Percentiles rank a stretch among this genome's conserved stretches.
phyloP scores from a whole-genome alignment of 2,113 vertebrate species.

The Rattus norvegicus region DNA sequence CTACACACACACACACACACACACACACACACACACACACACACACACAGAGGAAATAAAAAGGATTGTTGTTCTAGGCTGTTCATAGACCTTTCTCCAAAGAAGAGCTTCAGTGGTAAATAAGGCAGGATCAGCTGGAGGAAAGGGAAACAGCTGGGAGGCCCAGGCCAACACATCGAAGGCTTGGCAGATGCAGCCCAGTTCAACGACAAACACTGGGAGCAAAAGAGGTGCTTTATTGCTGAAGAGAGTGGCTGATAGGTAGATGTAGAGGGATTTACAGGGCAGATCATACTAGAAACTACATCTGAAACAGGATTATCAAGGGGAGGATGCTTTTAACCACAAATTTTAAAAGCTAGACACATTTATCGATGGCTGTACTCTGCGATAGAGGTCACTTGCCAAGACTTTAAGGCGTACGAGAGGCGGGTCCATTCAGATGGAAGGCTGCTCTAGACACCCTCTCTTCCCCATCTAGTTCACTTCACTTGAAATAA shows the following conservation, averaged over 20 bases:
- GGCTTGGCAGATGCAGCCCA: neutral
- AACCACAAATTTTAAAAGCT: neutral
- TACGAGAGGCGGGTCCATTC: neutral
- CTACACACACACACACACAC: constrained; percentile 64
- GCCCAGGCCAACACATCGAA: neutral
- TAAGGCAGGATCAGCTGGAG: neutral
- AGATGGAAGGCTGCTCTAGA: neutral
- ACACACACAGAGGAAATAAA: constrained; percentile 17
- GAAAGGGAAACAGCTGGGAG: neutral
- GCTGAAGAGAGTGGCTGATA: neutral
- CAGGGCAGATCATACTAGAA: constrained; percentile 11
- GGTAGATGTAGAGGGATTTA: neutral
- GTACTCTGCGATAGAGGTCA: neutral
- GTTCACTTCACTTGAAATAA: neutral
- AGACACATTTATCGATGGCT: neutral
- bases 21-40: constrained; percentile 44
- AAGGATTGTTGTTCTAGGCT: constrained; percentile 43
- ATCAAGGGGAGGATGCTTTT: neutral
- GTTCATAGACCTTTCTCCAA: constrained; percentile 22
- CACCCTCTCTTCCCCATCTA: neutral
- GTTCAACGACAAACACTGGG: neutral
- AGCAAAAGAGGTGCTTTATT: neutral
- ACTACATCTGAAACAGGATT: neutral
- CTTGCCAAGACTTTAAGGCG: neutral
- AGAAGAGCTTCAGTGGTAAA: constrained; percentile 37